These are phyloP conservation scores for Cryptotis parvus DNA, from an alignment of 2,113 vertebrate genomes.

Conservation along the genomic window DNA sequence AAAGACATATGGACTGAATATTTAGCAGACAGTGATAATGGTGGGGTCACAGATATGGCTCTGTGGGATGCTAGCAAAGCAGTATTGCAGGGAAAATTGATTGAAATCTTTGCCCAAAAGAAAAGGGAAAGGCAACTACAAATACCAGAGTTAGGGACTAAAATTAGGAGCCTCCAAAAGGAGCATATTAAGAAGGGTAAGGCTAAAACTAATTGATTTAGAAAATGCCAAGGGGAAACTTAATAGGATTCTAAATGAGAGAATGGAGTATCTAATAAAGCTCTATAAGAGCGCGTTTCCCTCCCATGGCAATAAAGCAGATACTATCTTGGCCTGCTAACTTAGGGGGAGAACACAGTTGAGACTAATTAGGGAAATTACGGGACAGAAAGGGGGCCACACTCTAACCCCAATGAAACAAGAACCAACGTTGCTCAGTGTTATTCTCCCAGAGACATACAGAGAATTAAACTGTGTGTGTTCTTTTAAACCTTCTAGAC, in stretches of 20 bases:
- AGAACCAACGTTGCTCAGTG: slow-evolving; percentile 62
- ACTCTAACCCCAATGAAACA: slow-evolving; percentile 62
- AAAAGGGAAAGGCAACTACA: slow-evolving; percentile 78
- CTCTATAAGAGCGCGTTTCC: slow-evolving; percentile 70
- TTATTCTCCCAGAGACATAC: slow-evolving; percentile 62
- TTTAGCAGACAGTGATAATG: slow-evolving; percentile 82
- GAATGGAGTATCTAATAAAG: slow-evolving; percentile 81
- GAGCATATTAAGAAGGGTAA: slow-evolving; percentile 83
- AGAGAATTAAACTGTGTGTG: neutral
- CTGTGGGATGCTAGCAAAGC: slow-evolving; percentile 77
- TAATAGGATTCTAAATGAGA: slow-evolving; percentile 85
- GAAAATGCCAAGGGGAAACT: slow-evolving; percentile 84
- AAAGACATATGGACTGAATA: slow-evolving; percentile 85
- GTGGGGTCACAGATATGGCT: slow-evolving; percentile 81
- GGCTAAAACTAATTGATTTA: slow-evolving; percentile 86
- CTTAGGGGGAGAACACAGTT: slow-evolving; percentile 71
- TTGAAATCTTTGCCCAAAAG: slow-evolving; percentile 85
- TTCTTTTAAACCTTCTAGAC: slow-evolving; percentile 55
- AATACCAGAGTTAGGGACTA: slow-evolving; percentile 81
- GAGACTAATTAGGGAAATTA: slow-evolving; percentile 85
- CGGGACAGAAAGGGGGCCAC: slow-evolving; percentile 69
- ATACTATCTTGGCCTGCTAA: slow-evolving; percentile 76
- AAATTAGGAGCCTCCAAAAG: slow-evolving; percentile 83
- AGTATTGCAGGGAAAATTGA: slow-evolving; percentile 80
- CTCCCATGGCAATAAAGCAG: slow-evolving; percentile 80